These are phyloP conservation scores for Heliocidaris erythrogramma DNA, from an alignment of 35 echinoderm and acorn worm genomes.

Conservation along the genomic window DNA sequence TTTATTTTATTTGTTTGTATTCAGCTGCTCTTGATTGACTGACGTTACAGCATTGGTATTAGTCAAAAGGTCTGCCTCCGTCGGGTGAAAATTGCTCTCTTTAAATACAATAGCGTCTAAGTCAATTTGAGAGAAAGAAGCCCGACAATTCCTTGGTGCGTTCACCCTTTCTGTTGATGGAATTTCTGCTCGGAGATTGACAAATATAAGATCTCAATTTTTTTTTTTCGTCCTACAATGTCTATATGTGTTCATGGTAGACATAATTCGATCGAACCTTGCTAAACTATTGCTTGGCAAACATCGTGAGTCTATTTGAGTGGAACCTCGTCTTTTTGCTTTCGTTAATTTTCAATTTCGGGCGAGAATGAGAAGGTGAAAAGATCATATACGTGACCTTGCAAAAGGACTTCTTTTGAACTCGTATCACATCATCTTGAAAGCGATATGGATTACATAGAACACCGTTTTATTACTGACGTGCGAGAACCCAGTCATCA, in stretches of 20 bases:
- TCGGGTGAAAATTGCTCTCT: slow-evolving; percentile 21
- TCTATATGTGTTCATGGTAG: neutral
- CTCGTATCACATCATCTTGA: neutral
- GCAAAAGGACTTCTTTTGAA: neutral
- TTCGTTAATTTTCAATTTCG: slow-evolving; percentile 4
- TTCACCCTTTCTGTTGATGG: neutral
- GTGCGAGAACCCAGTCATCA: neutral
- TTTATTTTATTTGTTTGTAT: neutral
- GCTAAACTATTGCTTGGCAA: slow-evolving; percentile 10
- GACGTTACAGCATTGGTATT: slow-evolving; percentile 29
- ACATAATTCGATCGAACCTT: neutral
- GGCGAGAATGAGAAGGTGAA: neutral
- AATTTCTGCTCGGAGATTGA: neutral
- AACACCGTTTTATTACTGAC: neutral
- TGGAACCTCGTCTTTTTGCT: neutral
- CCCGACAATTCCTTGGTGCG: slow-evolving; percentile 14
- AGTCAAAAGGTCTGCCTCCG: slow-evolving; percentile 5
- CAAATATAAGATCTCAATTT: slow-evolving; percentile 12
- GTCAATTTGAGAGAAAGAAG: slow-evolving; percentile 34
- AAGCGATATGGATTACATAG: neutral
- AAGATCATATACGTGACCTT: neutral
- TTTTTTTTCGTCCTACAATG: neutral
- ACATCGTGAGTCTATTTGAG: neutral
- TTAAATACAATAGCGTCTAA: slow-evolving; percentile 29
- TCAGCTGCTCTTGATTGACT: slow-evolving; percentile 8